Conservation (phyloP, 2,113 vertebrate genomes). For the Craseonycteris thonglongyai region DNA sequence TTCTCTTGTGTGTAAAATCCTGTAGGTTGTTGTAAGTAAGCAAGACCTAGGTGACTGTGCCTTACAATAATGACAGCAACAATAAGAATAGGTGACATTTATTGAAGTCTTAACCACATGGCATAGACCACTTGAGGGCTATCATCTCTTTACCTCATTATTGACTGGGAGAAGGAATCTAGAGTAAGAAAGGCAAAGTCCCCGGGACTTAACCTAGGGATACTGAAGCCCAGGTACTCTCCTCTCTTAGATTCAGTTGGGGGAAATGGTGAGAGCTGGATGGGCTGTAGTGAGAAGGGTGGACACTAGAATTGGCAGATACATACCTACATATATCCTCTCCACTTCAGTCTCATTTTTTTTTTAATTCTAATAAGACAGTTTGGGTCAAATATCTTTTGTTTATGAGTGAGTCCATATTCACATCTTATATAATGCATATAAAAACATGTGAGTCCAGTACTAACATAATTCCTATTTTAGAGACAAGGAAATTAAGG, state of each 20-base stretch:
- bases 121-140: neutral
- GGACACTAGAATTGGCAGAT: neutral
- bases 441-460: neutral
- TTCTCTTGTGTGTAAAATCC: neutral
- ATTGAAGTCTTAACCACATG: neutral
- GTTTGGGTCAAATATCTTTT: neutral
- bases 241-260: neutral
- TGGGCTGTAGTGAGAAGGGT: neutral
- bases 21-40: neutral
- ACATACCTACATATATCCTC: fast-evolving
- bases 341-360: neutral
- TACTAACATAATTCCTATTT: neutral
- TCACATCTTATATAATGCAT: neutral
- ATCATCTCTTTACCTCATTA: neutral
- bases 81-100: neutral
- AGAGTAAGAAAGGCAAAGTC: neutral
- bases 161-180: neutral
- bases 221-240: fast-evolving
- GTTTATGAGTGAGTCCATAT: neutral
- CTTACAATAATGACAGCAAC: neutral
- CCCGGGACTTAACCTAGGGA: fast-evolving
- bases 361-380: neutral
- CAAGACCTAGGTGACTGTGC: neutral
- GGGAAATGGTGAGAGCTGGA: neutral
- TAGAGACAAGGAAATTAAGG: neutral